Base-by-base conservation (phyloP, 2,797 vertebrate genomes). In the Brotula barbata region DNA sequence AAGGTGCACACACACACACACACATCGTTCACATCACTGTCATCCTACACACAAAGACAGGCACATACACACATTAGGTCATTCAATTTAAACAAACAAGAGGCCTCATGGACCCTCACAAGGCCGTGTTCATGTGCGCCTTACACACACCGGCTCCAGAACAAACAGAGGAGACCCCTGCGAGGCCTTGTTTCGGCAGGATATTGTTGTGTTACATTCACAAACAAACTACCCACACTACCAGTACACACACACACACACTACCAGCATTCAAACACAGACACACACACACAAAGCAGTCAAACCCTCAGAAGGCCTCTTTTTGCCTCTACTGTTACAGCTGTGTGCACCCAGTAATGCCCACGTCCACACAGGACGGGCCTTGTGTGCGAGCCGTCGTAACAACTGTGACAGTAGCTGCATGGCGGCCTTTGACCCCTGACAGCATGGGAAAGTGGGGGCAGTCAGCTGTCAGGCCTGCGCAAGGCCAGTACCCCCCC, bases 381-480 rank as follows among this genome's bases (percentile, higher is more conserved):
- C 87, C 79, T 86, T 85, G 84, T 88, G 84, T 88, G 81, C 65
- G 34, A 72, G 63, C 49, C 74, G 80, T 73, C 57, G 62, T 73
- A 86, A 88, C 90, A 91, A 91, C 88, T 90, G 89, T 62, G 50
- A 76, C 80, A 44, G 81, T 85, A 80, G 87, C 89, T 88, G 82
- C 64, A 70, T 21, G 2, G 47, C 64, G 81, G 90, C 86, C 89
- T 86, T 71, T 80, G 16, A 84, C 87, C 88, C 52, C 72, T 75
- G 84, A 80, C 87, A 80, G 87, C 89, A 91, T 91, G 90, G 89
- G 90, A 92, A 92, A 92, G 89, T 89, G 82, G 81, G 76, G 51
- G 16, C 62, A 61, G 80, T 90, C 91, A 92, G 91, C 89, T 92
- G 90, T 90, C 74, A 56, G 84, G 62, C 67, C 75, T 68, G 70